Evolutionary conservation across 2,888 invertebrate genomes (phyloP), one percentile per base, ranked within the genome.

Genomic region (Leucoma salicis): DNA sequence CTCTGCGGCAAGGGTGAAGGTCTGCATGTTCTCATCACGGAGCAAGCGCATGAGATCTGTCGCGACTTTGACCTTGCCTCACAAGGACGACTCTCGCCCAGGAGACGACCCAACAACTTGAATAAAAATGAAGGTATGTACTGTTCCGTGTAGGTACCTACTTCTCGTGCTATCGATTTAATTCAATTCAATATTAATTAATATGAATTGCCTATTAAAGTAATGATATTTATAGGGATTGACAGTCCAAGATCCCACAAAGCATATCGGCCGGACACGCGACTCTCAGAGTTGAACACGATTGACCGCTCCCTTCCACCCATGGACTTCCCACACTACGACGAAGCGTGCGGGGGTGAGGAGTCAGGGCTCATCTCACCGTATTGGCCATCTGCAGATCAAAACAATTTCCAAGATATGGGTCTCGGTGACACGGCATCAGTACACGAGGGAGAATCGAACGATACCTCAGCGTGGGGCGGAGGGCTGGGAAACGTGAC

Each of bases 1-100:
- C 91, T 94, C 48, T 96, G 96, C 79, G 96, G 96, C 12, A 94
- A 94, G 66, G 96, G 95, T 7, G 95, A 95, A 73, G 96, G 96
- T 0, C 85, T 96, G 15, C 94, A 95, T 74, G 93, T 96, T 42
- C 85, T 96, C 38, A 90, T 95, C 42, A 93, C 94, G 13, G 95
- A 95, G 71, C 95, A 94, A 71, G 94, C 94, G 12, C 92, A 93
- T 37, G 94, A 95, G 53, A 92, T 96, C 57, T 92, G 93, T 3
- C 89, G 91, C 35, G 93, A 93, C 39, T 88, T 95, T 49, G 92
- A 93, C 63, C 79, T 94, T 45, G 95, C 95, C 0, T 92, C 94
- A 0, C 93, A 93, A 57, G 94, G 94, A 18, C 93, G 93, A 63
- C 82, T 95, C 42, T 91, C 92, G 13, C 90, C 91, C 10, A 78